Conservation (phyloP, 1,140 invertebrate species). For the Druon quercuslanigerum region DNA sequence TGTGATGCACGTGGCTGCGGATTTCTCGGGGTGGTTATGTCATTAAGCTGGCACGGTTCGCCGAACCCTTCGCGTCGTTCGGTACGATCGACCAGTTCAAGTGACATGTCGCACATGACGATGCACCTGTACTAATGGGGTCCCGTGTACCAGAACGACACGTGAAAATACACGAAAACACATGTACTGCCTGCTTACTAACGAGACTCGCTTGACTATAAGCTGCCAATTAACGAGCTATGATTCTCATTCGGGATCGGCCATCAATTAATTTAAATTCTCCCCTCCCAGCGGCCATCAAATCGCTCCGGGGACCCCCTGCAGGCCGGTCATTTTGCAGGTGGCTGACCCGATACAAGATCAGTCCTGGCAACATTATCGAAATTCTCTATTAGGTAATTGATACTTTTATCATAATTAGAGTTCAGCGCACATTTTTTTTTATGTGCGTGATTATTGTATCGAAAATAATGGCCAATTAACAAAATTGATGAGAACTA, state of each 20-base stretch:
- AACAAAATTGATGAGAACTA: too few species aligned
- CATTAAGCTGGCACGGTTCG: conserved; percentile 52
- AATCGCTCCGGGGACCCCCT: conserved; percentile 40
- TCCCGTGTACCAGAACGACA: conserved; percentile 44
- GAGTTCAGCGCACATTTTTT: too few species aligned
- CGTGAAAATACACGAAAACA: conserved; percentile 62
- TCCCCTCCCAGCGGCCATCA: conserved; percentile 41
- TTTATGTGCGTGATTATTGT: too few species aligned
- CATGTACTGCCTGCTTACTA: conserved; percentile 61
- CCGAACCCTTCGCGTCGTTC: conserved; percentile 41
- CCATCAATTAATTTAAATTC: conserved; percentile 72
- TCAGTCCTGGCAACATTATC: too few species aligned
- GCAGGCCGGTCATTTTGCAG: conserved; percentile 37
- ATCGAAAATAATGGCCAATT: too few species aligned
- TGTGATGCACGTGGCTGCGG: conserved; percentile 27
- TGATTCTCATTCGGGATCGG: conserved; percentile 65
- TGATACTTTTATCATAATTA: too few species aligned
- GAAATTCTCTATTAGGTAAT: too few species aligned
- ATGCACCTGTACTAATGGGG: conserved; percentile 56
- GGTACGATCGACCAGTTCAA: conserved; percentile 49
- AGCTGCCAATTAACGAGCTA: conserved; percentile 73
- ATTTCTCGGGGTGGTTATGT: conserved; percentile 40
- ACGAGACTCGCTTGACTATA: conserved; percentile 70
- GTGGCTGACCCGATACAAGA: neutral
- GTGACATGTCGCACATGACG: conserved; percentile 49